Evolutionary conservation across 2,888 invertebrate genomes (phyloP).

Genomic region (Nemurella pictetii): DNA sequence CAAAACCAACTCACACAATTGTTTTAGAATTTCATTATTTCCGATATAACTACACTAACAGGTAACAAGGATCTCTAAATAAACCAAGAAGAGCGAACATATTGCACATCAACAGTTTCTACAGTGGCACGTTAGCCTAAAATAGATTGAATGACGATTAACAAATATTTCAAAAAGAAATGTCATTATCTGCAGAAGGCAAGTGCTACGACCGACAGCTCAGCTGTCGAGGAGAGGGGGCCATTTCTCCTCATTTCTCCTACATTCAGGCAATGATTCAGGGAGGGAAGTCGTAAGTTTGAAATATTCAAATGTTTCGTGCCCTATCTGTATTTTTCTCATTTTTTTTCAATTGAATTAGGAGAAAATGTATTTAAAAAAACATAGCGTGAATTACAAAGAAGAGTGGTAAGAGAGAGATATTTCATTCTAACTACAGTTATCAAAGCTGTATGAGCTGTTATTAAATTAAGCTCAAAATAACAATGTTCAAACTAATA

Average conservation of each 20-base stretch:
- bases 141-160: background rate
- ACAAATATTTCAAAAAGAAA: background rate
- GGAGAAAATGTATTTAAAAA: no score
- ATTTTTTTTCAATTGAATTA: no score
- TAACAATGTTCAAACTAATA: no score
- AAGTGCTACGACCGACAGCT: background rate
- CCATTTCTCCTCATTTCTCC: no score
- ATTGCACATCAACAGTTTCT: background rate
- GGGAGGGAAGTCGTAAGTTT: background rate
- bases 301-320: background rate
- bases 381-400: no score
- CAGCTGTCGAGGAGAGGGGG: background rate
- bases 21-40: no score
- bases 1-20: no score
- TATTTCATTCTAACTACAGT: no score
- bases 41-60: background rate
- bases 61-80: background rate
- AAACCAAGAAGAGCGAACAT: background rate
- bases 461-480: no score
- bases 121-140: background rate
- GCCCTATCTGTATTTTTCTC: background rate
- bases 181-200: background rate
- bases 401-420: no score
- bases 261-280: background rate
- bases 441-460: no score